These are phyloP conservation scores for Philypnodon macrostomus DNA, from an alignment of 2,797 vertebrate species.

Conservation along the genomic window DNA sequence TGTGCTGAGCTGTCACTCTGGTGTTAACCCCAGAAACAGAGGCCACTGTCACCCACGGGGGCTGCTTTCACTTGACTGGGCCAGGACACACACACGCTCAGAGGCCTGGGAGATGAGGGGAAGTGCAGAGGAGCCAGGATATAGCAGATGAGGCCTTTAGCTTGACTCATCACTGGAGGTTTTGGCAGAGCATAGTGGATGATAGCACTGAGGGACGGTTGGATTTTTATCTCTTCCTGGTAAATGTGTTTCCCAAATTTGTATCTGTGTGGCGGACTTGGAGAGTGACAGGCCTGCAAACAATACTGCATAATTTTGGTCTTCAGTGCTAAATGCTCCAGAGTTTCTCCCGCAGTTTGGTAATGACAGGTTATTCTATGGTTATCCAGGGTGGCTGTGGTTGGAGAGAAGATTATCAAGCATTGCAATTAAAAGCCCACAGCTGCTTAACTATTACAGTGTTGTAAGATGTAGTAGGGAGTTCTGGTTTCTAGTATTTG, in stretches of 20 bases:
- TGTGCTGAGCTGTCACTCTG: slow-evolving; percentile 54
- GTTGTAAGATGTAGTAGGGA: no score
- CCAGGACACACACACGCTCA: slow-evolving; percentile 63
- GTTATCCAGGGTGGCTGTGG: slow-evolving; percentile 63
- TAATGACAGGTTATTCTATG: slow-evolving; percentile 69
- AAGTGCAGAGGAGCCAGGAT: slow-evolving; percentile 52
- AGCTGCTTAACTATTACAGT: slow-evolving; percentile 66
- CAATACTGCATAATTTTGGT: slow-evolving; percentile 18
- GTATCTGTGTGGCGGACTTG: slow-evolving; percentile 41
- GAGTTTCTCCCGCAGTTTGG: slow-evolving; percentile 36
- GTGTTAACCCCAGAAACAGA: slow-evolving; percentile 50
- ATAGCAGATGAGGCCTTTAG: slow-evolving; percentile 43
- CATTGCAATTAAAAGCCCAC: slow-evolving; percentile 70
- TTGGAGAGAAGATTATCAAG: slow-evolving; percentile 69
- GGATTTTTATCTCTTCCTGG: slow-evolving; percentile 38
- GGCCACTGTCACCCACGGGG: slow-evolving; percentile 54
- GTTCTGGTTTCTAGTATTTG: no score
- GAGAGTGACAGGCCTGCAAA: slow-evolving; percentile 49
- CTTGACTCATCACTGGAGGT: slow-evolving; percentile 53
- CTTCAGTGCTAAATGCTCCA: slow-evolving; percentile 54
- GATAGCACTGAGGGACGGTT: slow-evolving; percentile 52
- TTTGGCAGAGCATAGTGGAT: slow-evolving; percentile 53
- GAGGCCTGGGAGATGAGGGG: slow-evolving; percentile 46
- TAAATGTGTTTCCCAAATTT: slow-evolving; percentile 63
- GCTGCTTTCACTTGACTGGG: slow-evolving; percentile 64